phyloP scores from a whole-genome alignment of 2,797 vertebrate species.

The Cetoscarus ocellatus region DNA sequence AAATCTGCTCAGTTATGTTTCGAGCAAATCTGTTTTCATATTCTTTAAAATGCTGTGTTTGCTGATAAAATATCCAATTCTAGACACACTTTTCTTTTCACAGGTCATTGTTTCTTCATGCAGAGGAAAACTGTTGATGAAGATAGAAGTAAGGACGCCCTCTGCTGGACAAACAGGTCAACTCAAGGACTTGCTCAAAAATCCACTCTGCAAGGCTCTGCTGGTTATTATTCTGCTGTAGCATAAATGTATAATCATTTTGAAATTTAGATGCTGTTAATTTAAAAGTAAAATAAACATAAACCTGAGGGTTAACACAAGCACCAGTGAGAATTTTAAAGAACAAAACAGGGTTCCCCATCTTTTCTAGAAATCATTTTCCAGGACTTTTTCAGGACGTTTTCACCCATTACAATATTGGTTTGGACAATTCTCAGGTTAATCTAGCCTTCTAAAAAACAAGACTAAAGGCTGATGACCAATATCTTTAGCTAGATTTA shows the following conservation, averaged over 20 bases:
- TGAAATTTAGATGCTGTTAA: neutral
- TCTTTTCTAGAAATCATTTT: too few relatives aligned
- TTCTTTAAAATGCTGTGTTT: slow-evolving; percentile 8
- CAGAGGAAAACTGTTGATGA: neutral
- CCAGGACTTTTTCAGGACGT: too few relatives aligned
- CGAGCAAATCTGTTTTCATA: neutral
- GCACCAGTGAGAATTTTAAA: too few relatives aligned
- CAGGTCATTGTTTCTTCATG: neutral
- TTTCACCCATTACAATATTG: too few relatives aligned
- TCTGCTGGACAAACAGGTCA: slow-evolving; percentile 60
- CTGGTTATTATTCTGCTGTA: fast-evolving
- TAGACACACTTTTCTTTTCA: slow-evolving; percentile 2
- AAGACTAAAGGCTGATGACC: too few relatives aligned
- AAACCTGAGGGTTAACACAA: neutral
- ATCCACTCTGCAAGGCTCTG: neutral
- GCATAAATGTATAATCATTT: neutral
- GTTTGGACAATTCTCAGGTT: too few relatives aligned
- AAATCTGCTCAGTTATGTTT: slow-evolving; percentile 5
- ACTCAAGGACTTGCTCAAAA: slow-evolving; percentile 3
- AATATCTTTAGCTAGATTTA: too few relatives aligned
- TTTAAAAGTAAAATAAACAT: too few relatives aligned
- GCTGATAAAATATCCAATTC: slow-evolving; percentile 1
- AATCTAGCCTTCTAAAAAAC: too few relatives aligned
- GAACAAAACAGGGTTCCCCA: too few relatives aligned
- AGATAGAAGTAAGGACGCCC: slow-evolving; percentile 42